These are phyloP conservation scores for Drosophila mayaguana DNA, from an alignment of 2,888 invertebrate genomes.

Conservation along the genomic window DNA sequence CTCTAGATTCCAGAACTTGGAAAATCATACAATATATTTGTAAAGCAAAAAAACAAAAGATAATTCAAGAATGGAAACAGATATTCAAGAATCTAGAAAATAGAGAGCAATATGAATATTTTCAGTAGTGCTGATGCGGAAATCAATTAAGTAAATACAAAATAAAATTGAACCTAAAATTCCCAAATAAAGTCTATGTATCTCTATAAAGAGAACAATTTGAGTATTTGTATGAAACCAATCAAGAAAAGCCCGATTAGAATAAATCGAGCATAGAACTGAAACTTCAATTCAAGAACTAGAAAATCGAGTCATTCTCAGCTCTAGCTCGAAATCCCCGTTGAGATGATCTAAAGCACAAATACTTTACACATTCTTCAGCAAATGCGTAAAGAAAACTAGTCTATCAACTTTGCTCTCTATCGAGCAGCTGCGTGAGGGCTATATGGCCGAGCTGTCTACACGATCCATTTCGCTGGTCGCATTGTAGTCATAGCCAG, in stretches of 20 bases:
- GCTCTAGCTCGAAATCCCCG: not conserved
- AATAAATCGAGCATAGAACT: not conserved
- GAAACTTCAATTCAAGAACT: not conserved
- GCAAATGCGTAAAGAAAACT: slow-evolving; percentile 39
- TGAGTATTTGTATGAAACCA: not conserved
- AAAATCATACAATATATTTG: too few relatives aligned
- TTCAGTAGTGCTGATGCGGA: not conserved
- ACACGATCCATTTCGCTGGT: slow-evolving; percentile 59
- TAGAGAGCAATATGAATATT: not conserved
- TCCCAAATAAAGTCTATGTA: not conserved
- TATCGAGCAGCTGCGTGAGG: not conserved
- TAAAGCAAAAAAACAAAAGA: too few relatives aligned
- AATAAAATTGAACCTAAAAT: not conserved
- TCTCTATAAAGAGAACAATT: not conserved
- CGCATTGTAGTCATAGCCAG: slow-evolving; percentile 31
- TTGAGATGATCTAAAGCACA: slow-evolving; percentile 4
- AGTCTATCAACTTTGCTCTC: slow-evolving; percentile 27
- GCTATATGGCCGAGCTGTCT: slow-evolving; percentile 33
- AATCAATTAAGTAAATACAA: too few relatives aligned
- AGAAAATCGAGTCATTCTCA: not conserved
- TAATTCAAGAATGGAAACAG: too few relatives aligned
- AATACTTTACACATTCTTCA: slow-evolving; percentile 2
- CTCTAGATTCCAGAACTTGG: too few relatives aligned
- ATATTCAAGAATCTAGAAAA: too few relatives aligned
- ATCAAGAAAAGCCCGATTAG: not conserved